These are phyloP conservation scores for Andinoacara biseriatus DNA, from an alignment of 2,113 vertebrate species.

Conservation along the genomic window DNA sequence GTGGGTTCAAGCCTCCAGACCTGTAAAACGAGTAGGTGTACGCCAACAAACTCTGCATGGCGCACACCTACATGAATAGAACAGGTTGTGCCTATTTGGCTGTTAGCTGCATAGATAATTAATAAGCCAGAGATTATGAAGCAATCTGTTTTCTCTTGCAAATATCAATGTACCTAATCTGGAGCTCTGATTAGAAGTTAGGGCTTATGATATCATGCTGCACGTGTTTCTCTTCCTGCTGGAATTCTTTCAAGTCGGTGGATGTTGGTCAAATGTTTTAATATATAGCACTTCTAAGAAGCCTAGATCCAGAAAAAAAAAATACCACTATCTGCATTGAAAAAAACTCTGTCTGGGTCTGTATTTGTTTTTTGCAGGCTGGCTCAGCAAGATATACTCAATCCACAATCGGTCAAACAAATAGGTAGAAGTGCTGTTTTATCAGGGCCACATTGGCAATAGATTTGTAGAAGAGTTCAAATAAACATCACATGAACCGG, in stretches of 20 bases:
- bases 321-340: background rate
- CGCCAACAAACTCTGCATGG: background rate
- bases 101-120: background rate
- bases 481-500: conserved; percentile 1
- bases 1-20: background rate
- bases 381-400: conserved; percentile 13
- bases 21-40: background rate
- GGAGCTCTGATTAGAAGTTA: background rate
- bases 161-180: background rate
- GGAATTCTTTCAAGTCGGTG: no score
- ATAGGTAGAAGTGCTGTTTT: conserved; percentile 4
- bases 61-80: background rate
- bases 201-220: background rate
- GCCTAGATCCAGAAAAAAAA: background rate
- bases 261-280: no score
- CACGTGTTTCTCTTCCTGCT: background rate
- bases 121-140: background rate
- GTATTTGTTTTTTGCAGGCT: conserved; percentile 1
- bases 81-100: background rate
- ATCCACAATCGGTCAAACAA: background rate
- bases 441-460: background rate
- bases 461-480: background rate
- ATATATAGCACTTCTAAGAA: no score
- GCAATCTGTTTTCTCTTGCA: background rate
- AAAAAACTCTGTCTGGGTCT: background rate